A percentile compares a stretch with the other conserved stretches of the same genome.
Conservation (phyloP, 1,140 invertebrate species). For the Brachionus asplanchnoidis region DNA sequence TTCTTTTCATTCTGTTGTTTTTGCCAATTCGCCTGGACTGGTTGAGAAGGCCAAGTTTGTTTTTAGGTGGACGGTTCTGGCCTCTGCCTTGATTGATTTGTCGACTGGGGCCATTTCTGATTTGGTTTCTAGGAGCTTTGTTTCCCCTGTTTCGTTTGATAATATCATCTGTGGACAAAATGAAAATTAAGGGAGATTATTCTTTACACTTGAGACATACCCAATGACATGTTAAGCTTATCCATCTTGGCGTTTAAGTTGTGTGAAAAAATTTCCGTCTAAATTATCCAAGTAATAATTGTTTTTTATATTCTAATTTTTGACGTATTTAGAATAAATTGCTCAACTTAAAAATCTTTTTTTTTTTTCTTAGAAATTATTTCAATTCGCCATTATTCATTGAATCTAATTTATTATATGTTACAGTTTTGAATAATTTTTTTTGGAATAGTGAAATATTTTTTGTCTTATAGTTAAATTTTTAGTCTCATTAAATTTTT, state of each 20-base stretch:
- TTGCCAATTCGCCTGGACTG: not conserved
- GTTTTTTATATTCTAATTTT: not conserved
- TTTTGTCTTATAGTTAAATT: not conserved
- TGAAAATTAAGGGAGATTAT: not conserved
- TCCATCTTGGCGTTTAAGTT: not conserved
- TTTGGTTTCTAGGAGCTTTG: not conserved
- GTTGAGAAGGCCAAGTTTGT: not conserved
- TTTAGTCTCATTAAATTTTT: too few relatives aligned
- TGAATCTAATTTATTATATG: not conserved
- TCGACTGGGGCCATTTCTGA: not conserved
- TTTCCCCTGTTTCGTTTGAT: not conserved
- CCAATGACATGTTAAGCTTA: slow-evolving; percentile 40
- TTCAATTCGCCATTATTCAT: not conserved
- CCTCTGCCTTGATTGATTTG: not conserved
- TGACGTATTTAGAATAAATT: not conserved
- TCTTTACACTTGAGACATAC: not conserved
- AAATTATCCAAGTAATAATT: not conserved
- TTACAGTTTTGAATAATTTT: not conserved
- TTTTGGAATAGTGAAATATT: not conserved
- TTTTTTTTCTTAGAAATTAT: not conserved
- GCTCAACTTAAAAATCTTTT: not conserved
- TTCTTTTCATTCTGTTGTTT: slow-evolving; percentile 2
- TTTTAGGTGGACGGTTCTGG: not conserved
- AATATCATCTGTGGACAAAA: slow-evolving; percentile 10
- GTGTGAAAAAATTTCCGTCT: not conserved